Conservation (phyloP, 2,888 invertebrate species). For the Agrochola litura region DNA sequence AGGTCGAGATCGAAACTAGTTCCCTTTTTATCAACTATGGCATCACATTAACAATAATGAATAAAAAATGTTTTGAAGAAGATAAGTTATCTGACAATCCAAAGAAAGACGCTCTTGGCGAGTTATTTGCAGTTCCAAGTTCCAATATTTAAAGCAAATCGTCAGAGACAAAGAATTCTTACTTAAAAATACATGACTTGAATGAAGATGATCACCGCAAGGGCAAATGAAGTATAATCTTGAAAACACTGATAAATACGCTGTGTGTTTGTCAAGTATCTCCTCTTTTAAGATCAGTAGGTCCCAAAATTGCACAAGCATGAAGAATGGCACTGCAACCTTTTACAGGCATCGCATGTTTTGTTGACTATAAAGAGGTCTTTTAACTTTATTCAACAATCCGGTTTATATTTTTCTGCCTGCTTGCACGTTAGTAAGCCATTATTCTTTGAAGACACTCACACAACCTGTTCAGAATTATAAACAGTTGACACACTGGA, state of each 20-base stretch:
- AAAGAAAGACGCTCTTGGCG: constrained; percentile 25
- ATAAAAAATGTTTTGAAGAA: constrained; percentile 19
- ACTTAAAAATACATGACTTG: constrained; percentile 55
- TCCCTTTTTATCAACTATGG: constrained; percentile 31
- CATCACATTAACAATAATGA: constrained; percentile 24
- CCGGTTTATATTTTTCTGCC: constrained; percentile 41
- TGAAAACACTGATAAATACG: constrained; percentile 24
- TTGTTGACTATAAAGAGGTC: constrained; percentile 12
- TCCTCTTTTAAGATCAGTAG: constrained; percentile 20
- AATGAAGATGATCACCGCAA: constrained; percentile 55
- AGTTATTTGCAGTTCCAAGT: constrained; percentile 23
- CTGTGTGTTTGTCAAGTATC: constrained; percentile 12
- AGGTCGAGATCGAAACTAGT: constrained; percentile 32
- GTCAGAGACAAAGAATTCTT: constrained; percentile 30
- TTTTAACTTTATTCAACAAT: constrained; percentile 32
- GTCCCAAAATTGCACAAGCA: constrained; percentile 36
- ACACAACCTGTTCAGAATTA: constrained; percentile 39
- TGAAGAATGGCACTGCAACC: constrained; percentile 8
- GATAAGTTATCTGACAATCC: constrained; percentile 24
- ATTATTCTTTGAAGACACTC: constrained; percentile 39
- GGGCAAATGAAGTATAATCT: constrained; percentile 28
- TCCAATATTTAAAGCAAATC: constrained; percentile 23
- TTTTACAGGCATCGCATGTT: constrained; percentile 20
- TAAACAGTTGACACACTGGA: constrained; percentile 40
- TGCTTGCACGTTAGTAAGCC: constrained; percentile 16